Evolutionary conservation across 1,140 invertebrate species (phyloP).

Genomic region (Delia radicum): DNA sequence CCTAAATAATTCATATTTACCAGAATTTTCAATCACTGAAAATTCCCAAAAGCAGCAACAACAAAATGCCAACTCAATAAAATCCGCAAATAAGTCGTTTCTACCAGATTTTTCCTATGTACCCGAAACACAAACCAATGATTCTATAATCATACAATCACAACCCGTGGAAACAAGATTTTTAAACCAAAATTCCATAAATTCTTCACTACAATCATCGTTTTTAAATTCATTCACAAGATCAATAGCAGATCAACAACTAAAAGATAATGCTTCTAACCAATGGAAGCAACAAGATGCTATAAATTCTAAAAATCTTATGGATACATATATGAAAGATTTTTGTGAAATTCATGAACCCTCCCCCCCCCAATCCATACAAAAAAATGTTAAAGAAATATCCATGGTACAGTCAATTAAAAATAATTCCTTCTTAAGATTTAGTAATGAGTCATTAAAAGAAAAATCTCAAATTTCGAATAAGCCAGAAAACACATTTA

Average conservation of each 20-base stretch:
- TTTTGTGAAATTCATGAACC: constrained; percentile 33
- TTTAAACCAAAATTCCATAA: not conserved
- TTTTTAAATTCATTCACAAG: not conserved
- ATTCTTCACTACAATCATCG: not conserved
- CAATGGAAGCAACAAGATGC: constrained; percentile 6
- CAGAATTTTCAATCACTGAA: constrained; percentile 32
- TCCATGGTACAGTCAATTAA: not conserved
- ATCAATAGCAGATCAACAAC: no score
- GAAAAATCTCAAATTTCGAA: not conserved
- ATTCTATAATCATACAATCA: not conserved
- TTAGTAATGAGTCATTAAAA: constrained; percentile 15
- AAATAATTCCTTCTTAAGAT: not conserved
- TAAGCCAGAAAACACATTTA: not conserved
- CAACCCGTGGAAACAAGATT: not conserved
- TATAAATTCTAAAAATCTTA: constrained; percentile 12
- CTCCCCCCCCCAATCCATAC: not conserved
- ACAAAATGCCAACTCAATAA: not conserved
- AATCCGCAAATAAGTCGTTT: not conserved
- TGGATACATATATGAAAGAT: constrained; percentile 43
- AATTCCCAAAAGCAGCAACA: not conserved
- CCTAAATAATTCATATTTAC: constrained; percentile 38
- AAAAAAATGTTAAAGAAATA: not conserved
- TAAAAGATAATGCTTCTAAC: not conserved
- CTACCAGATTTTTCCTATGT: constrained; percentile 37
- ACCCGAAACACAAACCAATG: constrained; percentile 37